Evolutionary conservation across 2,888 invertebrate species (phyloP), one percentile per base, ranked within the genome.

Genomic region (Leptinotarsa tumamoca): DNA sequence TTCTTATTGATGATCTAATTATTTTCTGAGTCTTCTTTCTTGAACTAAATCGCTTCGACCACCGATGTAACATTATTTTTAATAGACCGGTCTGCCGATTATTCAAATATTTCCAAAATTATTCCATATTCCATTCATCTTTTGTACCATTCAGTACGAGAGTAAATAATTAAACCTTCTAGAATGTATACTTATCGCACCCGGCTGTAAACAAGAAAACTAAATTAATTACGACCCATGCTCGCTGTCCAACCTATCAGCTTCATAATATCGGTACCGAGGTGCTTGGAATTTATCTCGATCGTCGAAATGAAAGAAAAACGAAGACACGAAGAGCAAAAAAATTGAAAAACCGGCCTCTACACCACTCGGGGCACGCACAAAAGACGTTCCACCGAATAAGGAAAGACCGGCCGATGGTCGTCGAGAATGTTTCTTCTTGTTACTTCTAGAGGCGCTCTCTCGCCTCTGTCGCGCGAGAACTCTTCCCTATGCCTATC

Each of bases 321-420:
- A 63, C 5, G 43, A 63, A 33, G 63, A 17, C 63, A 33, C 13
- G 2, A 58, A 58, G 21, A 63, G n/a, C 3, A 18, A 63, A 27
- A 33, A 63, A 63, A 63, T 33, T n/a, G 43, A 63, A 27, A 63
- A 63, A 33, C 63, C 63, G 63, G 63, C 63, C 63, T 63, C 33
- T 63, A 63, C 63, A n/a, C 63, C 63, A 63, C 33, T 63, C 43
- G 58, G 33, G 43, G 63, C 58, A 70, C 58, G 70, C 58, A 21
- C 49, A 21, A 43, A 33, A 51, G 58, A 70, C 58, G 70, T 70
- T 21, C 23, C 14, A 70, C 70, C 58, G 70, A 58, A 70, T 70
- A 70, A 70, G 70, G 70, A 18, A 56, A 70, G 58, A 70, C 70
- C 49, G 70, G 70, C 58, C 69, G 56, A 56, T 69, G 43, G 63